These are phyloP conservation scores for Talpa occidentalis DNA, from an alignment of 2,113 vertebrate genomes.

Conservation along the genomic window DNA sequence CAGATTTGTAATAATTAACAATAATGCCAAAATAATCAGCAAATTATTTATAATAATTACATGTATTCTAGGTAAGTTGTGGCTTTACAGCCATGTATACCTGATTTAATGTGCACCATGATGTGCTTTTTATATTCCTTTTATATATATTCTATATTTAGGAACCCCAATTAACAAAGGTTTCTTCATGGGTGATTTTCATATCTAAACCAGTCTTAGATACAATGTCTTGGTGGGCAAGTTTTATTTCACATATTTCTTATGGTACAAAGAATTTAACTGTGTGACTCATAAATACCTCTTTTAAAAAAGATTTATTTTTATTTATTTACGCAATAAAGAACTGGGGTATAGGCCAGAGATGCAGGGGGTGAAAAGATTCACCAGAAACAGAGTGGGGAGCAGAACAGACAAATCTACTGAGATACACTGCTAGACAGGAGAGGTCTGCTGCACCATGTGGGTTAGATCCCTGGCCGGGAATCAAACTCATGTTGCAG, in stretches of 20 bases:
- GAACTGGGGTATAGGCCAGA: too few relatives aligned
- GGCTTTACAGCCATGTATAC: neutral
- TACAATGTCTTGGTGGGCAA: neutral
- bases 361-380: too few relatives aligned
- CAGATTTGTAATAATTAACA: neutral
- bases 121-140: neutral
- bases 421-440: too few relatives aligned
- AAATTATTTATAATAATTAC: conserved; percentile 16
- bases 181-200: neutral
- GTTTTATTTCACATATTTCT: neutral
- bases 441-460: too few relatives aligned
- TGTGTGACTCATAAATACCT: neutral
- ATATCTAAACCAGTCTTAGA: neutral
- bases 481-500: too few relatives aligned
- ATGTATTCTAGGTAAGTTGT: neutral
- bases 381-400: too few relatives aligned
- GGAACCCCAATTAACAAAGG: neutral
- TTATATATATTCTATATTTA: conserved; percentile 4
- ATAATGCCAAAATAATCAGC: conserved; percentile 16
- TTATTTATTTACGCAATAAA: too few relatives aligned
- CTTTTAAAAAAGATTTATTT: neutral
- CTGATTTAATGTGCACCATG: neutral
- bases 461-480: too few relatives aligned
- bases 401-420: too few relatives aligned
- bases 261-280: neutral